Percentiles rank a stretch among this genome's conserved stretches.
These are phyloP conservation scores for Hirudo medicinalis DNA, from an alignment of 1,140 invertebrate genomes.

Conservation along the genomic window DNA sequence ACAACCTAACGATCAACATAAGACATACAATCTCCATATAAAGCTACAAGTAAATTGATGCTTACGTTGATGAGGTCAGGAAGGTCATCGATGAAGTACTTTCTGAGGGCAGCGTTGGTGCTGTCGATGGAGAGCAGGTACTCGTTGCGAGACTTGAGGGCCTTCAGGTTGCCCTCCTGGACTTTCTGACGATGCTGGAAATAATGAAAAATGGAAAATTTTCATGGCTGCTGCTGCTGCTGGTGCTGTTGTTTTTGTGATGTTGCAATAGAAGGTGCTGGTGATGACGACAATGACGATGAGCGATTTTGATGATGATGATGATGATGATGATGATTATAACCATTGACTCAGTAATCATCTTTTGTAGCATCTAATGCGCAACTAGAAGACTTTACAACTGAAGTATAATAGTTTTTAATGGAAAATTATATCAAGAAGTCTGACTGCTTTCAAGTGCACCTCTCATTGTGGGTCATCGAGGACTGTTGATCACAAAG, in stretches of 20 bases:
- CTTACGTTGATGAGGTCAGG: slow-evolving; percentile 79
- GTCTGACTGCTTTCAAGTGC: too few species aligned
- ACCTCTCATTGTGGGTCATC: too few species aligned
- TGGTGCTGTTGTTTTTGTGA: background rate
- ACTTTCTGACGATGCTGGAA: slow-evolving; percentile 73
- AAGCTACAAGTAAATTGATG: too few species aligned
- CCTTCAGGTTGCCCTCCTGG: slow-evolving; percentile 74
- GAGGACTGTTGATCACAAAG: too few species aligned
- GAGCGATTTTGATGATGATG: background rate
- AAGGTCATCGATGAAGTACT: slow-evolving; percentile 90
- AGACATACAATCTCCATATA: too few species aligned
- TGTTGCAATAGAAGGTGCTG: background rate
- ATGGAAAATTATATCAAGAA: too few species aligned
- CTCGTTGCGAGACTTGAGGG: slow-evolving; percentile 82
- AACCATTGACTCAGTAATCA: too few species aligned
- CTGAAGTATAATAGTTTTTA: too few species aligned
- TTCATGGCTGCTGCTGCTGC: too few species aligned
- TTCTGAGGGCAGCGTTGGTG: slow-evolving; percentile 86
- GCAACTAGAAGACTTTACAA: too few species aligned
- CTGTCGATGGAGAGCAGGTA: slow-evolving; percentile 88
- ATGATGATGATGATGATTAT: background rate
- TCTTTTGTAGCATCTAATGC: too few species aligned
- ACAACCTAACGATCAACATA: too few species aligned
- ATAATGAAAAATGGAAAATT: slow-evolving; percentile 21
- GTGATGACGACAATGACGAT: slow-evolving; percentile 1